phyloP scores from a whole-genome alignment of 2,113 vertebrate genomes.

The Plestiodon gilberti region DNA sequence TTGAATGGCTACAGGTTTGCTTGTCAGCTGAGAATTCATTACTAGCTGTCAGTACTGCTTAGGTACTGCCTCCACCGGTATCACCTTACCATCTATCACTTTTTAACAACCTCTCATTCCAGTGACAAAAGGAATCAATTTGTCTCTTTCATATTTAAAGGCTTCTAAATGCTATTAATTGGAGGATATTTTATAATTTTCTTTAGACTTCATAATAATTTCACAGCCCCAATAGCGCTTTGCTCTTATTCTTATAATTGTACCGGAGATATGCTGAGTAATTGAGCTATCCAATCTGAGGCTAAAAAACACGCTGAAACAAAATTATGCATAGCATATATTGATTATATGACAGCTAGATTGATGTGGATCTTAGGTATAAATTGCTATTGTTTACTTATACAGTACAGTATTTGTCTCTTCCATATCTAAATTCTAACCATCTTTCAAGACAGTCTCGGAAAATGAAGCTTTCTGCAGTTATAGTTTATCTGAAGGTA shows the following conservation, averaged over 20 bases:
- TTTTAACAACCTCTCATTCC: neutral
- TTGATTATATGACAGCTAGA: neutral
- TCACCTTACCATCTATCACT: neutral
- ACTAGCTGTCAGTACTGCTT: neutral
- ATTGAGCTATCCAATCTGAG: neutral
- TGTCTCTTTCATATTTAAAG: neutral
- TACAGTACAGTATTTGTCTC: neutral
- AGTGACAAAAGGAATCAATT: neutral
- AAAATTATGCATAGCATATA: neutral
- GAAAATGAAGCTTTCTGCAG: neutral
- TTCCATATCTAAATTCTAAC: neutral
- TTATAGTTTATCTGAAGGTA: neutral
- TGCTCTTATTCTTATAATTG: neutral
- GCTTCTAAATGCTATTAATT: neutral
- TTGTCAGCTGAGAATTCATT: neutral
- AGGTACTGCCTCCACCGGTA: neutral
- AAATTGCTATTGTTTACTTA: neutral
- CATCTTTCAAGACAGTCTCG: neutral
- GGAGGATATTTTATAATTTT: neutral
- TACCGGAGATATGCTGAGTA: neutral
- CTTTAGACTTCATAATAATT: neutral
- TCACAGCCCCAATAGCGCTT: neutral
- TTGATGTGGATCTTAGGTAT: neutral
- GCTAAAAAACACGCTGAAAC: neutral
- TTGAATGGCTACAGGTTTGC: neutral